Evolutionary conservation across 2,797 vertebrate species (phyloP).

Genomic region (Tapirus indicus): DNA sequence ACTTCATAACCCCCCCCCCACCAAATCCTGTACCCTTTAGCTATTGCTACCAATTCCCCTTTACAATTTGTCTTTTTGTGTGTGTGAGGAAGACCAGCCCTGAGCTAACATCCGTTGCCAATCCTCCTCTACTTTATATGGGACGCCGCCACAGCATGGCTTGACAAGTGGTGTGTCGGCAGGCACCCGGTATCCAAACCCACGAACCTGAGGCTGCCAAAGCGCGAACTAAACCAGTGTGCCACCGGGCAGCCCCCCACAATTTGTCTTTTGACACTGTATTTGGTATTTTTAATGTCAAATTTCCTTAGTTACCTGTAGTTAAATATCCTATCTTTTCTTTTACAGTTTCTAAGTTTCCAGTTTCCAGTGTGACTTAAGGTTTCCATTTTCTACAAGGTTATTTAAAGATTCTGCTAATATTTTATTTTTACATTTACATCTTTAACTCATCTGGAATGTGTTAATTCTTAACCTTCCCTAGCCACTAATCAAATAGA

Average conservation of each 20-base stretch:
- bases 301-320: not conserved
- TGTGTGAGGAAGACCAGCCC: too few species aligned
- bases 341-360: not conserved
- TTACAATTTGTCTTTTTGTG: not conserved
- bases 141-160: too few species aligned
- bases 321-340: not conserved
- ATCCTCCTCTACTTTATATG: too few species aligned
- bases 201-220: too few species aligned
- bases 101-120: too few species aligned
- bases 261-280: not conserved
- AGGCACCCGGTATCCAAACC: too few species aligned
- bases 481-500: not conserved
- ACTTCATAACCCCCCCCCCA: not conserved
- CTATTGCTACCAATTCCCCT: not conserved
- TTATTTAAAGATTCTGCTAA: constrained; percentile 1
- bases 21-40: not conserved
- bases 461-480: not conserved
- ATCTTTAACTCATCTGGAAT: constrained; percentile 8
- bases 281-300: not conserved
- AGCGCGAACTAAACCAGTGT: too few species aligned
- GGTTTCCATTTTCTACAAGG: not conserved
- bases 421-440: not conserved
- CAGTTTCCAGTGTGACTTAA: not conserved
- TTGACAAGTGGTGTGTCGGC: too few species aligned
- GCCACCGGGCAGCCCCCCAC: not conserved